Evolutionary conservation across 2,888 invertebrate species (phyloP), one percentile per base, ranked within the genome.

Genomic region (Cosmopolites sordidus): DNA sequence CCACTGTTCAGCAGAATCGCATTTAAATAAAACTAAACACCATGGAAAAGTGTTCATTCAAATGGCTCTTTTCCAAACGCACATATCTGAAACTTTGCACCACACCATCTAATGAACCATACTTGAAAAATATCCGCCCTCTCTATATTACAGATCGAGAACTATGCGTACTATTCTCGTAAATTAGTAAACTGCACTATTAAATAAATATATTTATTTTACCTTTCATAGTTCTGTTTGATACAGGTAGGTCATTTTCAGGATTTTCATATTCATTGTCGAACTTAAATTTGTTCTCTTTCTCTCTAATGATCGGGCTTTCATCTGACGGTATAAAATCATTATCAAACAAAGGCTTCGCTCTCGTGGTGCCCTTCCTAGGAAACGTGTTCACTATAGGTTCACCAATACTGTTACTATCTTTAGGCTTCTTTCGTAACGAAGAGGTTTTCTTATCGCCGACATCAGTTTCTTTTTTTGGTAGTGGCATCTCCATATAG

Each of bases 201-300:
- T n/a, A n/a, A n/a, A n/a, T n/a, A n/a, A n/a, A n/a, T n/a, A n/a
- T n/a, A n/a, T n/a, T n/a, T n/a, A n/a, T n/a, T n/a, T n/a, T 15
- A 45, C 53, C 54, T 43, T 58, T 61, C 5, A 54, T 43, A 16
- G 62, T 51, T 39, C 54, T 59, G 33, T 55, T 51, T 4, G 63
- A 48, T 16, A 63, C 63, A 0, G 69, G 66, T 9, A 69, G 66
- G 48, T 71, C 70, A 0, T 66, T 64, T 58, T 69, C 69, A 2
- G 70, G 66, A 29, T 48, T 15, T 66, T 69, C 58, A 62, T 87
- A 87, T 69, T 87, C 86, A 68, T 87, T 87, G 66, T 87, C 86
- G 69, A 87, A 87, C 33, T 46, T 56, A 14, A 60, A 60, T 38
- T 62, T 59, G 29, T 41, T 50, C 45, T 39, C 55, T 53, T 1